These are phyloP conservation scores for Tychaedon coryphoeus DNA, from an alignment of 2,113 vertebrate genomes.

Conservation along the genomic window DNA sequence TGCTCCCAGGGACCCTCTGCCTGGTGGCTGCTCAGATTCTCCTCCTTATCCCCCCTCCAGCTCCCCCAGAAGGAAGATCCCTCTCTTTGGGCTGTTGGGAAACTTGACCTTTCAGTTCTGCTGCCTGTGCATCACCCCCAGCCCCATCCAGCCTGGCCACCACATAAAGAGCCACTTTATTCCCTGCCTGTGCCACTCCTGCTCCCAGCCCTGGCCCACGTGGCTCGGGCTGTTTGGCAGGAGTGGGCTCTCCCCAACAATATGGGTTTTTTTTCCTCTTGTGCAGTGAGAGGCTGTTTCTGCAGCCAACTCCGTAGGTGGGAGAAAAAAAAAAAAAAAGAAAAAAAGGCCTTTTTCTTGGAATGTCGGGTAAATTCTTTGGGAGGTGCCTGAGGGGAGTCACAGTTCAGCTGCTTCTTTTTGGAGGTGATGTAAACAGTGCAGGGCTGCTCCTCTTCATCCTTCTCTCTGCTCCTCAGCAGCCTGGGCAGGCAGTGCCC, in stretches of 20 bases:
- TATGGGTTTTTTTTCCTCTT: neutral
- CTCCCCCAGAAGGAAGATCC: neutral
- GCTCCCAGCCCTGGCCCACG: slow-evolving; percentile 1
- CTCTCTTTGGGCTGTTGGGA: neutral
- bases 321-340: neutral
- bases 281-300: neutral
- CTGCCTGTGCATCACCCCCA: slow-evolving; percentile 24
- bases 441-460: neutral
- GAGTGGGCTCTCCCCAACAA: neutral
- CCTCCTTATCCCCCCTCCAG: neutral
- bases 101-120: slow-evolving; percentile 53
- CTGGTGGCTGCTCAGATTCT: neutral
- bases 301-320: slow-evolving; percentile 35
- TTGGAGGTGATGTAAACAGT: neutral
- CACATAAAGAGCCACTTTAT: slow-evolving; percentile 63
- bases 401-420: neutral
- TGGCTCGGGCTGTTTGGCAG: neutral
- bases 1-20: neutral
- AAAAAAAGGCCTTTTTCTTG: neutral
- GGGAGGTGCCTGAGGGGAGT: neutral
- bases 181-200: neutral
- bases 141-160: neutral
- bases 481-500: neutral
- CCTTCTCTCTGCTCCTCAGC: neutral
- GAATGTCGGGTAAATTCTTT: neutral